Conservation (phyloP, 2,888 invertebrate genomes). For the Phyllotreta striolata region DNA sequence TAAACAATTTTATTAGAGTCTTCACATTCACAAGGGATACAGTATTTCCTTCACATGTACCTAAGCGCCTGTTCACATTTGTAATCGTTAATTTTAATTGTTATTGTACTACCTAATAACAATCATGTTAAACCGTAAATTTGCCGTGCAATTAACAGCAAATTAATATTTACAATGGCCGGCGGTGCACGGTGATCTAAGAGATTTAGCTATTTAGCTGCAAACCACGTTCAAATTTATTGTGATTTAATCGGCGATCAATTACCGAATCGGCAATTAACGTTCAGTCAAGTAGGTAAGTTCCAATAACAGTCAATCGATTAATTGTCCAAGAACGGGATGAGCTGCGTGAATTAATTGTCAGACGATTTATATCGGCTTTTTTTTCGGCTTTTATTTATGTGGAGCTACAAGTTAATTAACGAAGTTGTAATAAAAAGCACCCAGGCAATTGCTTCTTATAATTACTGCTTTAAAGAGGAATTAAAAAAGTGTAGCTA, state of each 20-base stretch:
- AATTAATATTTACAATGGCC: background rate
- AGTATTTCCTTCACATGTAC: too few relatives aligned
- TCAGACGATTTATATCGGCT: background rate
- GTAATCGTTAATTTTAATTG: too few relatives aligned
- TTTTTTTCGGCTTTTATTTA: background rate
- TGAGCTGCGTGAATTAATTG: background rate
- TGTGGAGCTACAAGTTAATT: background rate
- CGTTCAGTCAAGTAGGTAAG: slow-evolving; percentile 5
- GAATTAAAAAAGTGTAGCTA: too few relatives aligned
- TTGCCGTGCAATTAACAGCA: background rate
- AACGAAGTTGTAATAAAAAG: too few relatives aligned
- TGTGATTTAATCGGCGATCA: slow-evolving; percentile 6
- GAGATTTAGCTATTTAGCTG: slow-evolving; percentile 15
- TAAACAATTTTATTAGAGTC: too few relatives aligned
- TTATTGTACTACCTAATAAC: too few relatives aligned
- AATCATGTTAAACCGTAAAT: background rate
- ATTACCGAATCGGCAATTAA: slow-evolving; percentile 7
- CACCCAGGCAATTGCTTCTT: too few relatives aligned
- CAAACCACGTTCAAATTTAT: slow-evolving; percentile 12
- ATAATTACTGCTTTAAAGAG: too few relatives aligned
- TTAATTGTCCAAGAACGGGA: slow-evolving; percentile 5
- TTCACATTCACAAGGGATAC: too few relatives aligned
- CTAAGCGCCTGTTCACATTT: too few relatives aligned
- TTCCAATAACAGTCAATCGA: slow-evolving; percentile 5
- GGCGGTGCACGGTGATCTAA: background rate